Base-by-base conservation (phyloP, 2,113 vertebrate genomes). In the Charina bottae region DNA sequence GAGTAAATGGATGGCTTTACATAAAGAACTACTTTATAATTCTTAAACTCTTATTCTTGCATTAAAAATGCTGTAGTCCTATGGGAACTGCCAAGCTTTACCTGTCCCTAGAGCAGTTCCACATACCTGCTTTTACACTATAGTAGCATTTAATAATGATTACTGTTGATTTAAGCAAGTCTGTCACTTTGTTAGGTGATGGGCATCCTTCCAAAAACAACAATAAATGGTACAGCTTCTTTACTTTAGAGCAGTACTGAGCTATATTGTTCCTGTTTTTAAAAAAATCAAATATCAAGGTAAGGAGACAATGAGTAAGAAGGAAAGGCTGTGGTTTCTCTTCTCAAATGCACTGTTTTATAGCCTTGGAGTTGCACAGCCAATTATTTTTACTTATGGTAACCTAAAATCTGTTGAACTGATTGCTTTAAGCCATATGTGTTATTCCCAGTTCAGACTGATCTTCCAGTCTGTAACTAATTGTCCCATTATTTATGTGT, bases 1-100 rank as follows among this genome's bases (percentile, higher is more conserved):
- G 53, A 42, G 24, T 15, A 58, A 54, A 87, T 91, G 59, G 90
- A n/a, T 55, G 60, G 62, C 33, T 87, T 91, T 42, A 78, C 60
- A 78, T 87, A 85, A 91, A 86, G 46, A 59, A 64, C 28, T 5
- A 17, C 59, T 64, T 86, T 24, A 64, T 64, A 49, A 28, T 84
- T 59, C 3, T 83, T 85, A 62, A 84, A 55, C 78, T 83, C 10
- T 56, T 55, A 21, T 24, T 72, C 56, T 24, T 68, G 90, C 33
- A 46, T 19, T 78, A 78, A 33, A 72, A 28, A 13, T 87, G 24
- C 12, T 49, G 33, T 58, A 42, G 53, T 21, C 59, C 85, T 91
- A 3, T n/a, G 53, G 33, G 53, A 56, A 17, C 24, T 37, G 53
- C 12, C 37, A 78, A 53, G 60, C 55, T 56, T 4, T 87, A 7